Conservation (phyloP, 2,888 invertebrate species). For the Vesta saturnalis region DNA sequence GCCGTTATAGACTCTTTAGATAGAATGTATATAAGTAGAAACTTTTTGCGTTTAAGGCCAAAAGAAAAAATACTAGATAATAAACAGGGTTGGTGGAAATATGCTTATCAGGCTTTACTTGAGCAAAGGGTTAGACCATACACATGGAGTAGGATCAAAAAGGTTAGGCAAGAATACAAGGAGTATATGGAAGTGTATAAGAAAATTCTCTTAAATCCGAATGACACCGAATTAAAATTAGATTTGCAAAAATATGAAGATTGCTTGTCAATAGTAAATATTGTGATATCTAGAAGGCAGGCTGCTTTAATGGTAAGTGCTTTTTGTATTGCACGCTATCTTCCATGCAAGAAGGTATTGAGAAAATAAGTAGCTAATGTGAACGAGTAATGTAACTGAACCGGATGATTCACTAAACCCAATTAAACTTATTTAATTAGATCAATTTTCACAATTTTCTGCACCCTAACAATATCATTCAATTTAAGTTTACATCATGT, state of each 20-base stretch:
- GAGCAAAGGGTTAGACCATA: conserved; percentile 78
- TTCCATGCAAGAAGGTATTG: too few species aligned
- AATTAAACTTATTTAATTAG: too few species aligned
- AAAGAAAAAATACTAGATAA: conserved; percentile 64
- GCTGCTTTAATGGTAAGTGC: conserved; percentile 76
- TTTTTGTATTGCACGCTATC: too few species aligned
- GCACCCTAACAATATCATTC: too few species aligned
- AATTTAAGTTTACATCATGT: too few species aligned
- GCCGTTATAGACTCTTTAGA: conserved; percentile 68
- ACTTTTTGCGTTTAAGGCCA: conserved; percentile 56
- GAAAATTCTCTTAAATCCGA: conserved; percentile 74
- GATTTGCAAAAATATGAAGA: conserved; percentile 82
- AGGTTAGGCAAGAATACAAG: conserved; percentile 75
- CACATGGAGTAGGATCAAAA: conserved; percentile 76
- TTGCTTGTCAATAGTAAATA: conserved; percentile 75
- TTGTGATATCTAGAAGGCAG: conserved; percentile 81
- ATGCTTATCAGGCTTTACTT: conserved; percentile 75
- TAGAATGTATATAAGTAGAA: conserved; percentile 76
- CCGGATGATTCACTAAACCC: too few species aligned
- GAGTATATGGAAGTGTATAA: conserved; percentile 77
- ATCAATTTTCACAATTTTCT: too few species aligned
- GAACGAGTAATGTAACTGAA: too few species aligned
- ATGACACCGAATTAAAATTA: conserved; percentile 77
- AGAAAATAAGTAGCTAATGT: too few species aligned
- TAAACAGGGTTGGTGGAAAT: conserved; percentile 78